Evolutionary conservation across 2,888 invertebrate genomes (phyloP).

Genomic region (Myopa testacea): DNA sequence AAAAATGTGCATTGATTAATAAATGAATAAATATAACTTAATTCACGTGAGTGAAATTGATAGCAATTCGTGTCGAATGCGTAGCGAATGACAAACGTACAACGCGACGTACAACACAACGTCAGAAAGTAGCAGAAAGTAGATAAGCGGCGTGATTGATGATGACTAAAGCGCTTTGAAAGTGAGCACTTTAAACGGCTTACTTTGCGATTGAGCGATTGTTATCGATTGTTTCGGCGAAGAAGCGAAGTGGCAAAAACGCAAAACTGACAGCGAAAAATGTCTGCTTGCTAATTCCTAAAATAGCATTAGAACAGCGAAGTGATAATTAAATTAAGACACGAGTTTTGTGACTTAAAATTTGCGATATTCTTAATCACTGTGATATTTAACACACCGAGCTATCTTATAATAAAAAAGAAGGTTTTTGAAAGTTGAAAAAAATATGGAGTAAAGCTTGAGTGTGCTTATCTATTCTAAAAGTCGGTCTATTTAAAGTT

Average conservation of each 20-base stretch:
- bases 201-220: not conserved
- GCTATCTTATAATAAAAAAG: too few species aligned
- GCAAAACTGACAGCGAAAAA: not conserved
- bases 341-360: too few species aligned
- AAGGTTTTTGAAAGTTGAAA: too few species aligned
- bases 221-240: not conserved
- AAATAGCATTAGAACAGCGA: not conserved
- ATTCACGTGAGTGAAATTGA: conserved; percentile 24
- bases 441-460: too few species aligned
- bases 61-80: not conserved
- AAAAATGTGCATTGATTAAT: not conserved
- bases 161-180: not conserved
- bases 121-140: not conserved
- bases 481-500: too few species aligned
- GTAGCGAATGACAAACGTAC: not conserved
- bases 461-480: too few species aligned
- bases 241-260: not conserved
- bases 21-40: not conserved
- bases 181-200: conserved; percentile 3
- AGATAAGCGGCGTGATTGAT: conserved; percentile 13
- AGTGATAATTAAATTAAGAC: not conserved
- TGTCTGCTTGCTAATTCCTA: not conserved
- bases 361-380: too few species aligned
- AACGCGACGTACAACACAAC: not conserved
- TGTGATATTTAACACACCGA: too few species aligned